A percentile compares a stretch with the other conserved stretches of the same genome.
phyloP scores from a whole-genome alignment of 2,797 vertebrate genomes.

The Echiichthys vipera region DNA sequence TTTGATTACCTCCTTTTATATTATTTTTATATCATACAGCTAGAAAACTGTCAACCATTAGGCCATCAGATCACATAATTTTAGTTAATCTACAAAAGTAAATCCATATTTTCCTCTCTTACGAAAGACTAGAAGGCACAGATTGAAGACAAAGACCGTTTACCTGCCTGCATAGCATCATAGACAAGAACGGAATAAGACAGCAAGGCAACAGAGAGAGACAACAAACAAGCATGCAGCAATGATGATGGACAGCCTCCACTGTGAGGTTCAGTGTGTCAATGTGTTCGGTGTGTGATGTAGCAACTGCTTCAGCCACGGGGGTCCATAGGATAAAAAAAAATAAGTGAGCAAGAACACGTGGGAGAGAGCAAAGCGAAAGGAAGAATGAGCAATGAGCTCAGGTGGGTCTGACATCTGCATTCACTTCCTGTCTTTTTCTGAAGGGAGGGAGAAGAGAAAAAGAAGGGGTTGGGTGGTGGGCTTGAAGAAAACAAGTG shows the following conservation, averaged over 20 bases:
- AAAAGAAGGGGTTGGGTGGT: conserved; percentile 26
- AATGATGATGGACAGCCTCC: conserved; percentile 80
- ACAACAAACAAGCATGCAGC: conserved; percentile 77
- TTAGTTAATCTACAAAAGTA: conserved; percentile 16
- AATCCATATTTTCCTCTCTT: conserved; percentile 40
- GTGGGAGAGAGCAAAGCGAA: conserved; percentile 59
- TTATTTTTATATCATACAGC: not conserved
- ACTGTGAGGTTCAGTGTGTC: conserved; percentile 78
- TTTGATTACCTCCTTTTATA: not conserved
- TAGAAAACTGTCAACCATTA: conserved; percentile 12
- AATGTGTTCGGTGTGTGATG: conserved; percentile 75
- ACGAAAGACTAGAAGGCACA: conserved; percentile 22
- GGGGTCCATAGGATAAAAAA: conserved; percentile 61
- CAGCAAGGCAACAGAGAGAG: conserved; percentile 71
- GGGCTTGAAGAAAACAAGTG: conserved; percentile 67
- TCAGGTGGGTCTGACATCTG: conserved; percentile 80
- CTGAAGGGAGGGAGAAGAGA: conserved; percentile 39
- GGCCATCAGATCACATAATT: conserved; percentile 21
- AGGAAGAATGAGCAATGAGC: conserved; percentile 75
- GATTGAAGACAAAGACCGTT: conserved; percentile 39
- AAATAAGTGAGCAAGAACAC: conserved; percentile 46
- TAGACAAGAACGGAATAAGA: conserved; percentile 63
- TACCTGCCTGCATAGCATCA: conserved; percentile 56
- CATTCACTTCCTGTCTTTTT: conserved; percentile 81
- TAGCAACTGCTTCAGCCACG: conserved; percentile 74